Percentiles rank a stretch among this genome's conserved stretches.
These are phyloP conservation scores for Drosophila mojavensis DNA, from an alignment of 1,140 invertebrate genomes.

Conservation along the genomic window DNA sequence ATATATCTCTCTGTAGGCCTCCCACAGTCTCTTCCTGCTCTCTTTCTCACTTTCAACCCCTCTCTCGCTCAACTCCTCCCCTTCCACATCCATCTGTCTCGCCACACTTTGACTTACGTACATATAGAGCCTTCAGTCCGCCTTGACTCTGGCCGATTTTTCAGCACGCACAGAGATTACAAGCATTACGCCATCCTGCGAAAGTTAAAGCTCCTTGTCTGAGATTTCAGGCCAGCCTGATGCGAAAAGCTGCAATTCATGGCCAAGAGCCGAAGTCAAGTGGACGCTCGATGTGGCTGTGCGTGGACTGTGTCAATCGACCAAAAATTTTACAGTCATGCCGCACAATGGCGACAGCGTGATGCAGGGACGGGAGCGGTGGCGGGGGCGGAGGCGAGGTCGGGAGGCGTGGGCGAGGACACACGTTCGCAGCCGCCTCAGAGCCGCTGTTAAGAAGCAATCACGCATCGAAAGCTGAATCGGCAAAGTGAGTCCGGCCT, in stretches of 20 bases:
- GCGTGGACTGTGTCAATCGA: slow-evolving; percentile 39
- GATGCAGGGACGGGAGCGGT: no score
- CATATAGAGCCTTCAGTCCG: no score
- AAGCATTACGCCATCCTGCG: not conserved
- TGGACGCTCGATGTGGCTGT: slow-evolving; percentile 58
- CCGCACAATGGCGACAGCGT: not conserved
- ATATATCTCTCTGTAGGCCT: no score
- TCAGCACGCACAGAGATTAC: not conserved
- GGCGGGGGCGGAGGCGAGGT: no score
- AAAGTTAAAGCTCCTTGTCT: not conserved
- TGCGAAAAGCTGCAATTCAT: slow-evolving; percentile 57
- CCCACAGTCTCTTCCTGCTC: no score
- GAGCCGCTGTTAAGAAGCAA: slow-evolving; percentile 72
- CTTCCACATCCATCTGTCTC: no score
- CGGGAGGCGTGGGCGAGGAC: not conserved
- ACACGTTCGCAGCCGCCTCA: slow-evolving; percentile 3
- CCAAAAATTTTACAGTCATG: slow-evolving; percentile 60
- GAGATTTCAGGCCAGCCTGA: slow-evolving; percentile 47
- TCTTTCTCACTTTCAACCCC: no score
- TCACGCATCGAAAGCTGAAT: slow-evolving; percentile 80
- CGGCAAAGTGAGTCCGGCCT: slow-evolving; percentile 60
- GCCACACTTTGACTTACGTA: no score
- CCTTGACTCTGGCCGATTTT: not conserved
- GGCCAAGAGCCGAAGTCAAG: slow-evolving; percentile 48
- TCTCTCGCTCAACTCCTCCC: no score